Evolutionary conservation across 2,888 invertebrate genomes (phyloP), one percentile per base, ranked within the genome.

Genomic region (Criorhina ranunculi): DNA sequence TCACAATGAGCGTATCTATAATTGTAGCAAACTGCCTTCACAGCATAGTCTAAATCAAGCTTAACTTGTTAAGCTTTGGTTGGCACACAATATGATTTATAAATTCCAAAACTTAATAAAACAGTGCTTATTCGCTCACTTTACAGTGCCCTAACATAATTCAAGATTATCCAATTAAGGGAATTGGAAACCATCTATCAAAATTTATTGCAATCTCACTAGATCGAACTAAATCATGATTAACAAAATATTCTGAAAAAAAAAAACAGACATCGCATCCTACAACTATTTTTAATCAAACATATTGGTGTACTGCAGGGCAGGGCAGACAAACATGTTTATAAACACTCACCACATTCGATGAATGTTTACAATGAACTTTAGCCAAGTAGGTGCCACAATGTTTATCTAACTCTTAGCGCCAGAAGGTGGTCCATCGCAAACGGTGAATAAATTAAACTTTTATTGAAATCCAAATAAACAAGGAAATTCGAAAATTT

Each of bases 381-480:
- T 69, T 64, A 76, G 66, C 75, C 85, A 37, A 75, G 69, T 75
- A 80, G 73, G 75, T 79, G 73, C 79, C 83, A 79, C 69, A 69
- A 69, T 85, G 80, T 85, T 85, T 85, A 79, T 55, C 35, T 35
- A 73, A 35, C 67, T 62, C 79, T 73, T 69, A 80, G 85, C 85
- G 85, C 85, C 85, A 80, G 85, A 85, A 85, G 85, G 85, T 85
- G 85, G 85, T 85, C 85, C 80, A 85, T 80, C 80, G 80, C 85
- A 85, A 80, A 66, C 70, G 75, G 80, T 85, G 66, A 85, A 85
- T 80, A 85, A 85, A 85, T 85, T 85, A 85, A 85, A 85, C 75
- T 85, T 85, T 85, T 85, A 85, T 85, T 70, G 75, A 76, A 85
- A 66, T 70, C 85, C 57, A 76, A 85, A 85, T 76, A 85, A 85